Conservation (phyloP, 2,797 vertebrate species). For the Microctenopoma stevenorrisi region DNA sequence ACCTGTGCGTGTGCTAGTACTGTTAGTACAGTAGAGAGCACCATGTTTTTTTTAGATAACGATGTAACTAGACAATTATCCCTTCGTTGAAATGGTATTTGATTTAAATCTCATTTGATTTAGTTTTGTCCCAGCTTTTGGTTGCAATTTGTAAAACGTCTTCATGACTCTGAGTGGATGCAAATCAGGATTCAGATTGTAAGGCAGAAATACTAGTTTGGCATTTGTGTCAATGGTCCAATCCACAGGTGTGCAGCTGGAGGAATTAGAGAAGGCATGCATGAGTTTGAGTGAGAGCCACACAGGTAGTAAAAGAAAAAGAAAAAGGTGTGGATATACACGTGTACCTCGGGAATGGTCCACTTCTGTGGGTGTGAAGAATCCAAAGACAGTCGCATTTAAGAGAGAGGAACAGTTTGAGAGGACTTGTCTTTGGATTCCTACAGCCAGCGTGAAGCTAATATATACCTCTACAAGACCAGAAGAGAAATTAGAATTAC, state of each 20-base stretch:
- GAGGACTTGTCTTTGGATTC: slow-evolving; percentile 59
- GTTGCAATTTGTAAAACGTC: slow-evolving; percentile 21
- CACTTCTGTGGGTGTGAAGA: slow-evolving; percentile 30
- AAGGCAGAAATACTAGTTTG: slow-evolving; percentile 29
- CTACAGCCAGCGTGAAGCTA: slow-evolving; percentile 35
- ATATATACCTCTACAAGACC: slow-evolving; percentile 51
- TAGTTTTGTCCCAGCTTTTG: slow-evolving; percentile 31
- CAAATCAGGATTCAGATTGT: slow-evolving; percentile 7
- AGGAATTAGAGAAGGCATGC: slow-evolving; percentile 72
- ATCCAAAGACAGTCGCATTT: slow-evolving; percentile 53
- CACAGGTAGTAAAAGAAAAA: slow-evolving; percentile 50
- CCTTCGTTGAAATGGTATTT: slow-evolving; percentile 25
- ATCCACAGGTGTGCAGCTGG: slow-evolving; percentile 54
- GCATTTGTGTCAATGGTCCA: slow-evolving; percentile 50
- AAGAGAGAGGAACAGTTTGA: slow-evolving; percentile 53
- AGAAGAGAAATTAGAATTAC: slow-evolving; percentile 62
- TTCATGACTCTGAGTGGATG: slow-evolving; percentile 5
- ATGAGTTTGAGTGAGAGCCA: slow-evolving; percentile 65
- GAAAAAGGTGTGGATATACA: slow-evolving; percentile 48
- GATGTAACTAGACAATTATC: slow-evolving; percentile 32
- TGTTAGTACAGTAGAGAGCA: slow-evolving; percentile 54
- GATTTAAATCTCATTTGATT: slow-evolving; percentile 26
- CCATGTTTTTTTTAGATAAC: slow-evolving; percentile 43
- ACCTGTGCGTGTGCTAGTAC: slow-evolving; percentile 36
- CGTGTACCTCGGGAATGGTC: slow-evolving; percentile 57